Percentiles rank a stretch among this genome's conserved stretches.
Conservation (phyloP, 2,113 vertebrate genomes). For the Tautogolabrus adspersus region DNA sequence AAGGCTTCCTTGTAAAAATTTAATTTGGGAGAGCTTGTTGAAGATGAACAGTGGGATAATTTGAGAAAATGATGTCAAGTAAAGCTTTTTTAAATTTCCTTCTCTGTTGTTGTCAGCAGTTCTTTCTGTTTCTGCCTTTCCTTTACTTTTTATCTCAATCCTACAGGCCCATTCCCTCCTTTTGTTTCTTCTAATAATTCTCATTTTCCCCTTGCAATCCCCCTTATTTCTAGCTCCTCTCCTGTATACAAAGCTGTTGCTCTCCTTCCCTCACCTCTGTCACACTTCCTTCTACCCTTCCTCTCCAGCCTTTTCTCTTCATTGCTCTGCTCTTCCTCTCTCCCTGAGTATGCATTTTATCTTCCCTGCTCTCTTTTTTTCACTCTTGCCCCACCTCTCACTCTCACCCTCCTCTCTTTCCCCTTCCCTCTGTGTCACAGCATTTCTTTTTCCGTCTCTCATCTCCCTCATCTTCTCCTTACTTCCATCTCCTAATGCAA, state of each 20-base stretch:
- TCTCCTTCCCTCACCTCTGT: background rate
- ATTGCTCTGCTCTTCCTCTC: background rate
- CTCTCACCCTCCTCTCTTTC: background rate
- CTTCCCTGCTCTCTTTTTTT: background rate
- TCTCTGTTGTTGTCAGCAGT: too few species aligned
- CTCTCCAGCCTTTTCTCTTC: background rate
- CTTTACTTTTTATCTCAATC: background rate
- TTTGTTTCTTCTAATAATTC: background rate
- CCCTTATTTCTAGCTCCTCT: background rate
- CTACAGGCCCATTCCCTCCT: background rate
- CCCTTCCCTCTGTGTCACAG: background rate
- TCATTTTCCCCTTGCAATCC: background rate
- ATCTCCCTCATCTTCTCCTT: background rate
- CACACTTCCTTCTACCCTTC: background rate
- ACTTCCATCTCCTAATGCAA: slow-evolving; percentile 11
- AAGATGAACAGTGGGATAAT: background rate
- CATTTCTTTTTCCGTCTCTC: background rate
- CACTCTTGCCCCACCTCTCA: background rate
- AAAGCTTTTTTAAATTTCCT: too few species aligned
- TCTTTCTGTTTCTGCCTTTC: background rate
- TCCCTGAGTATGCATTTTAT: background rate
- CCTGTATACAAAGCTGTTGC: background rate
- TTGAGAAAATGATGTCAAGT: background rate
- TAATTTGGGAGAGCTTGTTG: background rate
- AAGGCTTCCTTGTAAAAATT: background rate